Evolutionary conservation across 2,888 invertebrate genomes (phyloP).

Genomic region (Chrysolina americana): DNA sequence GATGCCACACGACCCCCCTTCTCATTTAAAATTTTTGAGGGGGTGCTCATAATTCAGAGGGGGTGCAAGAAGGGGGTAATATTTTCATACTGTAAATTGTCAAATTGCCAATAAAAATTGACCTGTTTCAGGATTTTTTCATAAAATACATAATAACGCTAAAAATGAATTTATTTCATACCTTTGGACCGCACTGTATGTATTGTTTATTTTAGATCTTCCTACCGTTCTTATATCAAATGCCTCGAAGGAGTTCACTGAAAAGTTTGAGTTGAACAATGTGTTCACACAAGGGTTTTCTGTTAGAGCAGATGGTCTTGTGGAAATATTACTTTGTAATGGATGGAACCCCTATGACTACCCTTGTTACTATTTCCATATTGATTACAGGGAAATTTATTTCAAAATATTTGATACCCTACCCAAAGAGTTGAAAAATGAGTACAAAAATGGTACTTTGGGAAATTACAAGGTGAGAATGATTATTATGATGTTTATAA

Average conservation of each 20-base stretch:
- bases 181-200: too few species aligned
- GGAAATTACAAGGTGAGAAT: conserved; percentile 45
- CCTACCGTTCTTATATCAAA: conserved; percentile 59
- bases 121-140: too few species aligned
- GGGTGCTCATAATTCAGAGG: too few species aligned
- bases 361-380: conserved; percentile 63
- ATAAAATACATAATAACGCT: too few species aligned
- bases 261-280: conserved; percentile 57
- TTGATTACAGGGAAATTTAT: conserved; percentile 57
- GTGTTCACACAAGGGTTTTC: conserved; percentile 61
- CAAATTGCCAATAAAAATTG: too few species aligned
- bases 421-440: conserved; percentile 50
- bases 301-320: conserved; percentile 57
- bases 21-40: too few species aligned
- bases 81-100: too few species aligned
- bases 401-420: conserved; percentile 55
- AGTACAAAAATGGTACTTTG: conserved; percentile 36
- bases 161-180: too few species aligned
- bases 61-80: too few species aligned
- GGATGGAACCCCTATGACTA: conserved; percentile 63
- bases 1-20: too few species aligned
- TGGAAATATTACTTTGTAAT: conserved; percentile 62
- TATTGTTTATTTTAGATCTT: conserved; percentile 58
- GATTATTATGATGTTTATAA: too few species aligned
- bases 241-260: conserved; percentile 56